Base-by-base conservation (phyloP, 2,797 vertebrate genomes). In the Eupleurogrammus muticus region DNA sequence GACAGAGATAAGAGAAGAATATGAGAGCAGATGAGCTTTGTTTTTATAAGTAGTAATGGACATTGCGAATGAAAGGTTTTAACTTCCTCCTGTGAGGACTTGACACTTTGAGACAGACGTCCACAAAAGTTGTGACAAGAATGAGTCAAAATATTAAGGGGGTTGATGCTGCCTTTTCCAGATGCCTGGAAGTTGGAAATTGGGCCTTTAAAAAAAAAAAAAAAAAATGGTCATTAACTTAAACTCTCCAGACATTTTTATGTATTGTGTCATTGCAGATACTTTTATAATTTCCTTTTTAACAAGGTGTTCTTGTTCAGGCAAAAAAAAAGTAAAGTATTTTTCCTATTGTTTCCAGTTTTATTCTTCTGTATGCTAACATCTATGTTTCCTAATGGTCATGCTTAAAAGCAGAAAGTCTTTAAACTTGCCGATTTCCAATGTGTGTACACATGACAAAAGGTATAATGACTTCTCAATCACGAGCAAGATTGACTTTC, bases 141-240 rank as follows among this genome's bases (percentile, higher is more conserved):
- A n/a, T 20, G 19, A 21, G 38, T 16, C 5, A 10, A 44, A 17
- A 44, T n/a, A n/a, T 44, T 44, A 2, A 44, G 40, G 40, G n/a
- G 40, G 40, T 42, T 16, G 40, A 44, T 17, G 23, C 58, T 70
- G 73, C 57, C 20, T 85, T 73, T 70, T 4, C 2, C 56, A 2
- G 52, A 49, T 8, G n/a, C 3, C 38, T 0, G 75, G 55, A 69
- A 63, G 54, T 36, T 51, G 70, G 66, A 55, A 51, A 61, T 54
- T 65, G 28, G 38, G 58, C 49, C 62, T 62, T 60, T 44, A 19
- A 40, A 42, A 14, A 42, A 42, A 14, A 42, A 42, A 42, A 14
- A 14, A 14, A 42, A 42, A 13, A 5, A 14, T 16, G 12, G 11
- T 12, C 36, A 40, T 16, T 21, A 48, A 19, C 11, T 66, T 23